Conservation (phyloP, 2,888 invertebrate species). For the Conus canariensis region DNA sequence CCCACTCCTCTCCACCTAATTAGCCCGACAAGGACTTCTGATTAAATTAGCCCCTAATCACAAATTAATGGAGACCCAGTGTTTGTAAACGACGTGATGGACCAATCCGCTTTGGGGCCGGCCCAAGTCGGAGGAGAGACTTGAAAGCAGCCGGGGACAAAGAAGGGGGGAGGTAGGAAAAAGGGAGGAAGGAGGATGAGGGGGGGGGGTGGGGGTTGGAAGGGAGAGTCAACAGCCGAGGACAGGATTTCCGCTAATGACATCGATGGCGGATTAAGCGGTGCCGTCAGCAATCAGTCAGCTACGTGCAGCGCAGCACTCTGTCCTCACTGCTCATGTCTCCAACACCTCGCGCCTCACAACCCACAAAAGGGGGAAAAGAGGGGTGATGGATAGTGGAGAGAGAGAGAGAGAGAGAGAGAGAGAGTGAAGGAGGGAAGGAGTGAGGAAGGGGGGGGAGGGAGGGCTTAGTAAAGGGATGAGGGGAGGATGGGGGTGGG, state of each 20-base stretch:
- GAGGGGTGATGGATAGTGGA: background rate
- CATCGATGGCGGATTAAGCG: conserved; percentile 45
- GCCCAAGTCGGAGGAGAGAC: conserved; percentile 37
- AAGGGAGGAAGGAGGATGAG: background rate
- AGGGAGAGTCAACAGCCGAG: conserved; percentile 43
- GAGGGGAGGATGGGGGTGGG: background rate
- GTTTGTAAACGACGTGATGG: conserved; percentile 52
- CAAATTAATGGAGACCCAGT: conserved; percentile 63
- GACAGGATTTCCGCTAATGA: conserved; percentile 51
- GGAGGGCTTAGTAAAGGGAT: background rate
- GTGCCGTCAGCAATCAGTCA: conserved; percentile 41
- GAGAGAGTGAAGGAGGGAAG: conserved; percentile 13
- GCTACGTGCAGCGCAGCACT: conserved; percentile 51
- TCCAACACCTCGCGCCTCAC: background rate
- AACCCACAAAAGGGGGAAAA: background rate
- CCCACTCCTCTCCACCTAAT: conserved; percentile 40
- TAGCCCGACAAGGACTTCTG: conserved; percentile 50
- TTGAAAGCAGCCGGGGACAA: conserved; percentile 17
- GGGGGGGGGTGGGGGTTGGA: background rate
- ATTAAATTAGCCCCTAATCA: conserved; percentile 65
- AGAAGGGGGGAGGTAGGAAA: background rate
- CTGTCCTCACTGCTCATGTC: background rate
- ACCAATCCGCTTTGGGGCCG: conserved; percentile 46
- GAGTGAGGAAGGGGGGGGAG: background rate
- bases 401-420: conserved; percentile 26